Conservation (phyloP, 2,888 invertebrate genomes). For the Melieria picta region DNA sequence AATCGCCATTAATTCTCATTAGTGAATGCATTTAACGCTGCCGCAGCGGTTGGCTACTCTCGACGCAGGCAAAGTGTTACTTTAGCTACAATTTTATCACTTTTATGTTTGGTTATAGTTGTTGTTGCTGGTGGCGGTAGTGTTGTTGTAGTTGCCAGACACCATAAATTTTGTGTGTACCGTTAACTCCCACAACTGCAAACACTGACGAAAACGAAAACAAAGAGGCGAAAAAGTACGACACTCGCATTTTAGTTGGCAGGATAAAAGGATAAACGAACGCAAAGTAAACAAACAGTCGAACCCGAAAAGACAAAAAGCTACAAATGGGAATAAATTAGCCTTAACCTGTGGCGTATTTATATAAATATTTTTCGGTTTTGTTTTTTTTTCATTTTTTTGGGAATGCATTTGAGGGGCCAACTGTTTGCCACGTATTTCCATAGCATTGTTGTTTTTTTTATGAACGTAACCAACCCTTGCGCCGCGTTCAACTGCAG, state of each 20-base stretch:
- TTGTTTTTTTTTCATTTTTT: conserved; percentile 8
- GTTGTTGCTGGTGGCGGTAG: conserved; percentile 12
- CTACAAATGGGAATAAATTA: conserved; percentile 35
- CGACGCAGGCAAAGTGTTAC: conserved; percentile 26
- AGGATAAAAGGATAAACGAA: background rate
- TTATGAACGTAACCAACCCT: background rate
- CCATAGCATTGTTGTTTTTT: background rate
- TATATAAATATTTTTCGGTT: background rate
- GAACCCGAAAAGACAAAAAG: background rate
- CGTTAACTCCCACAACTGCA: conserved; percentile 44
- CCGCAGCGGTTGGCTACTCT: conserved; percentile 15
- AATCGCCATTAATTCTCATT: conserved; percentile 42
- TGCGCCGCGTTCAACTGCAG: background rate
- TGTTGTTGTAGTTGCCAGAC: conserved; percentile 39
- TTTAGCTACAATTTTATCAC: conserved; percentile 22
- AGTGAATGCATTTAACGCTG: conserved; percentile 33
- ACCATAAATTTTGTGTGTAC: conserved; percentile 45
- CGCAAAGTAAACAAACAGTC: conserved; percentile 7
- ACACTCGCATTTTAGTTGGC: background rate
- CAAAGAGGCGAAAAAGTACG: conserved; percentile 9
- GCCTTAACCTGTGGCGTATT: conserved; percentile 24
- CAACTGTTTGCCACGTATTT: background rate
- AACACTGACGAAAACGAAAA: conserved; percentile 39
- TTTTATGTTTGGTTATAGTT: conserved; percentile 25
- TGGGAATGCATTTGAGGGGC: background rate